phyloP scores from a whole-genome alignment of 2,113 vertebrate species.

The Ellobius talpinus region DNA sequence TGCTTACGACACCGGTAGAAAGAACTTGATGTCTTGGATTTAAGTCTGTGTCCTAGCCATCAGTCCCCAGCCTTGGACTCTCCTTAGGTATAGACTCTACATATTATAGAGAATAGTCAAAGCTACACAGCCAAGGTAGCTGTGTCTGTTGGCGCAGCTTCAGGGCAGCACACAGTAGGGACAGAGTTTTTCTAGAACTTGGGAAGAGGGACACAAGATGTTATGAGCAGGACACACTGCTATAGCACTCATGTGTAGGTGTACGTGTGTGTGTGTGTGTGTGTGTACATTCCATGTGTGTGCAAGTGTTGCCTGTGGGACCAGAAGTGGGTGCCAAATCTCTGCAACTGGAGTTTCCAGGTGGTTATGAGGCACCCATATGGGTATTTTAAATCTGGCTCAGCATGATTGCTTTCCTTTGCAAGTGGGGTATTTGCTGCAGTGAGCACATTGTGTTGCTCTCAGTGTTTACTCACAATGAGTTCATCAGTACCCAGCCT shows the following conservation, averaged over 20 bases:
- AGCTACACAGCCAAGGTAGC: background rate
- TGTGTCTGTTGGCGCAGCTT: background rate
- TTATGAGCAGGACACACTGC: background rate
- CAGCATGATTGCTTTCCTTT: background rate
- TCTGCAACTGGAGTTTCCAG: background rate
- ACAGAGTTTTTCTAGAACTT: background rate
- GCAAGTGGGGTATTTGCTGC: background rate
- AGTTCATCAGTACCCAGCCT: background rate
- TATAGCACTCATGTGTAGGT: background rate
- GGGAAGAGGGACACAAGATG: background rate
- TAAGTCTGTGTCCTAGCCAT: background rate
- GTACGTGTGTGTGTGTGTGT: background rate
- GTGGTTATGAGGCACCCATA: background rate
- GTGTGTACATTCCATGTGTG: background rate
- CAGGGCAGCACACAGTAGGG: background rate
- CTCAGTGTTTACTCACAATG: too few species aligned
- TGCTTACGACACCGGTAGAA: background rate
- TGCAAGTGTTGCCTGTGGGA: background rate
- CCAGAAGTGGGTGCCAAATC: background rate
- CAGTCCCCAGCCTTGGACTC: background rate
- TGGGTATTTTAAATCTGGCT: background rate
- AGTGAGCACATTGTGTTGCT: fast-evolving
- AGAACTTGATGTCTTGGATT: background rate
- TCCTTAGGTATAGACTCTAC: background rate
- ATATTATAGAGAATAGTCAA: background rate